phyloP scores from a whole-genome alignment of 92 coral and sea anemone genomes.

The Scolanthus callimorphus region DNA sequence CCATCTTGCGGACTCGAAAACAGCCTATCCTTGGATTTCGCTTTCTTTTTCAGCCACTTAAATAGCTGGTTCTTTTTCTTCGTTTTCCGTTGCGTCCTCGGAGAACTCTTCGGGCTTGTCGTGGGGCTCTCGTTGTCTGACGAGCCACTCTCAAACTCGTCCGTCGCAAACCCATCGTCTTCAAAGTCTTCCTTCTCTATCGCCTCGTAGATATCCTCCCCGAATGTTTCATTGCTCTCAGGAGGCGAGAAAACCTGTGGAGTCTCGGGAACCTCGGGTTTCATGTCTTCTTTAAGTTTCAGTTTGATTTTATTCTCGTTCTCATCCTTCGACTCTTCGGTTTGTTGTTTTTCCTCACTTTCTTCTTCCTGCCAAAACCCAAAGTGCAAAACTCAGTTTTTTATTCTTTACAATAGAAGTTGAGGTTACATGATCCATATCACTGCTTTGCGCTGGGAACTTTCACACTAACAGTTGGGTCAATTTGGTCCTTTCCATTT shows the following conservation, averaged over 20 bases:
- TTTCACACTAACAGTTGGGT: no score
- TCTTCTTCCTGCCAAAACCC: slow-evolving; percentile 1
- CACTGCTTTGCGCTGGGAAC: no score
- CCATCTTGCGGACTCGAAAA: slow-evolving; percentile 84
- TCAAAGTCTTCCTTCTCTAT: slow-evolving; percentile 47
- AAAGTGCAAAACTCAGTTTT: no score
- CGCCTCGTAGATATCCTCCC: slow-evolving; percentile 51
- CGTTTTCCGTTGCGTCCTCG: slow-evolving; percentile 54
- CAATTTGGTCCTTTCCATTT: no score
- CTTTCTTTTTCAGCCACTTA: slow-evolving; percentile 82
- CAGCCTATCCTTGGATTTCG: slow-evolving; percentile 52
- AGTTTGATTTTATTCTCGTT: neutral
- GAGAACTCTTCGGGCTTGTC: slow-evolving; percentile 43
- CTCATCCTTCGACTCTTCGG: neutral
- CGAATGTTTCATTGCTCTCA: slow-evolving; percentile 27
- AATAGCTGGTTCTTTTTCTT: slow-evolving; percentile 69
- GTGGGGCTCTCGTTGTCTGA: slow-evolving; percentile 57
- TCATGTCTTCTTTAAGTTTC: neutral
- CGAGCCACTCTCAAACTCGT: slow-evolving; percentile 77
- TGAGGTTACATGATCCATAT: no score
- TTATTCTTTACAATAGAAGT: no score
- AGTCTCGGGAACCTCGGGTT: neutral
- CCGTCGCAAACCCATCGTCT: slow-evolving; percentile 82
- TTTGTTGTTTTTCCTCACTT: neutral
- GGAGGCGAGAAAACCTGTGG: slow-evolving; percentile 8